Conservation (phyloP, 2,888 invertebrate species). For the Orchesellides sinensis region DNA sequence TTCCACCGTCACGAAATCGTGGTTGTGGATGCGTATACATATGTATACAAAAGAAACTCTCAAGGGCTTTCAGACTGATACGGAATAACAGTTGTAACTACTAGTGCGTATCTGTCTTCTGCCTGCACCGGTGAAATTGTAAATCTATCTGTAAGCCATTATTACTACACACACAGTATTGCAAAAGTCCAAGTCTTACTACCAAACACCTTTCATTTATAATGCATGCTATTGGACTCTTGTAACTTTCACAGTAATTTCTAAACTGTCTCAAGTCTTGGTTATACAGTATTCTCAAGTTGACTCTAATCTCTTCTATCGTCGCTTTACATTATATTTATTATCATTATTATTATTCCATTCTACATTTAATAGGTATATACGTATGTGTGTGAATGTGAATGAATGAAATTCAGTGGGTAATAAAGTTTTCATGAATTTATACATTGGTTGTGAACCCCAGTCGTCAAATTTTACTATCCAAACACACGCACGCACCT, state of each 20-base stretch:
- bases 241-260: background rate
- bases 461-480: slow-evolving; percentile 70
- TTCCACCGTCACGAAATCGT: background rate
- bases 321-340: slow-evolving; percentile 49
- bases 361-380: background rate
- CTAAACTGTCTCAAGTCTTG: background rate
- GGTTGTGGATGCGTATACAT: background rate
- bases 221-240: slow-evolving; percentile 18
- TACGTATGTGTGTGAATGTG: background rate
- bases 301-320: slow-evolving; percentile 37
- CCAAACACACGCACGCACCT: slow-evolving; percentile 61
- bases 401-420: slow-evolving; percentile 32
- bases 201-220: slow-evolving; percentile 56
- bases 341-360: slow-evolving; percentile 40
- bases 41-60: background rate
- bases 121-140: slow-evolving; percentile 7
- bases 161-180: background rate
- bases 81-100: too few relatives aligned
- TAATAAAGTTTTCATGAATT: slow-evolving; percentile 38
- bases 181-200: background rate
- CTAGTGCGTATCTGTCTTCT: too few relatives aligned
- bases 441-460: slow-evolving; percentile 61
- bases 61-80: slow-evolving; percentile 32
- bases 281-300: background rate
- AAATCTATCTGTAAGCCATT: slow-evolving; percentile 28